phyloP scores from a whole-genome alignment of 2,888 invertebrate genomes.

The Eudemis profundana region DNA sequence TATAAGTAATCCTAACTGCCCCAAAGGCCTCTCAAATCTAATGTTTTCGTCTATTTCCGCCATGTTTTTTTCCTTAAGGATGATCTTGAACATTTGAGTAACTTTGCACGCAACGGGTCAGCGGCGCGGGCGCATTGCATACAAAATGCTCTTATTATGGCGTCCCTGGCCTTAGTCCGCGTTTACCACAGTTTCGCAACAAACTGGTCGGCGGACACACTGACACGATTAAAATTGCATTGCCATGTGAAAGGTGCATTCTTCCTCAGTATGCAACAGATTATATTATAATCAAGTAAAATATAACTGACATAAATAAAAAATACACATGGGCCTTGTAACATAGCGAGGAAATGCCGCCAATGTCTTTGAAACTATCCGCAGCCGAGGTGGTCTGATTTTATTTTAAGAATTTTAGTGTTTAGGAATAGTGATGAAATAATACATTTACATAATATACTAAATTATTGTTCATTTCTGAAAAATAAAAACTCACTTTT shows the following conservation, averaged over 20 bases:
- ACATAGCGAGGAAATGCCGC: too few relatives aligned
- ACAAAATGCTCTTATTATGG: conserved; percentile 16
- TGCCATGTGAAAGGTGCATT: neutral
- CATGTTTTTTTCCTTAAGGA: neutral
- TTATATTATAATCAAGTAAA: too few relatives aligned
- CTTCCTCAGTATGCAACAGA: neutral
- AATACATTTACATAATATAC: too few relatives aligned
- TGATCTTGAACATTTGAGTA: conserved; percentile 10
- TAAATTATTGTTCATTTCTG: too few relatives aligned
- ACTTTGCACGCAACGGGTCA: neutral
- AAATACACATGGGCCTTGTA: too few relatives aligned
- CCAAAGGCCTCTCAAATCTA: too few relatives aligned
- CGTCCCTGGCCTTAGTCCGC: neutral
- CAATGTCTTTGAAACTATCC: too few relatives aligned
- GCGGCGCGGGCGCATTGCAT: conserved; percentile 5
- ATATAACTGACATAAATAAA: too few relatives aligned
- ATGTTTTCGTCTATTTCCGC: conserved; percentile 4
- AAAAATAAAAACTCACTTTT: too few relatives aligned
- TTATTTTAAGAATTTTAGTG: too few relatives aligned
- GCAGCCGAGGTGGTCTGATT: too few relatives aligned
- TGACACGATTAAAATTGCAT: neutral
- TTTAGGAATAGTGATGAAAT: too few relatives aligned
- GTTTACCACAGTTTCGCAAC: neutral
- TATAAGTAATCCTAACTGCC: neutral
- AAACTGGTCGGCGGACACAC: neutral